Evolutionary conservation across 2,797 vertebrate genomes (phyloP).

Genomic region (Peromyscus melanophrys): DNA sequence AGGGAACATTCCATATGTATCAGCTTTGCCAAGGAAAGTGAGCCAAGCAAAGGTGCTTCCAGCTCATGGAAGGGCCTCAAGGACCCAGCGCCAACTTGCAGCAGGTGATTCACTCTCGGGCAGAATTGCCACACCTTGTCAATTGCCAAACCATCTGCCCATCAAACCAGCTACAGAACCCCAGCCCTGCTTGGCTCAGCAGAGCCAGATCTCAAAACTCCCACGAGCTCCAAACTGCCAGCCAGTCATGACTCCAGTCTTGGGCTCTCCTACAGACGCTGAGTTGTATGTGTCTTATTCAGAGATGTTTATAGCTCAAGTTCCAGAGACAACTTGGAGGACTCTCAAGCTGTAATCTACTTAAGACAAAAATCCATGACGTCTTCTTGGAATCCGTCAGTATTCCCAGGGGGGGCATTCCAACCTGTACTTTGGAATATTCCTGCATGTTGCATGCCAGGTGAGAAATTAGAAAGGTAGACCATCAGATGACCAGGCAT

Average conservation of each 20-base stretch:
- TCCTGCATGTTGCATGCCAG: conserved; percentile 85
- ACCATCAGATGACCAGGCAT: conserved; percentile 83
- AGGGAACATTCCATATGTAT: conserved; percentile 60
- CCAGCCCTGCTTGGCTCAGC: not conserved
- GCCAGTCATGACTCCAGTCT: conserved; percentile 73
- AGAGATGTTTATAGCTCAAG: conserved; percentile 79
- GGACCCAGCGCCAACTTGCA: not conserved
- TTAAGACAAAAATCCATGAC: conserved; percentile 87
- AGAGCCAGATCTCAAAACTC: conserved; percentile 16
- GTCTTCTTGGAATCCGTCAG: conserved; percentile 85
- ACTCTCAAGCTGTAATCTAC: conserved; percentile 77
- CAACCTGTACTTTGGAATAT: conserved; percentile 83
- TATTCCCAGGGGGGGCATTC: conserved; percentile 85
- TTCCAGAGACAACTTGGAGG: conserved; percentile 83
- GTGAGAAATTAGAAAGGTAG: conserved; percentile 86
- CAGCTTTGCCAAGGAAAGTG: conserved; percentile 49
- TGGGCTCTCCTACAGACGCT: conserved; percentile 72
- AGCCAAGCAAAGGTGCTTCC: conserved; percentile 62
- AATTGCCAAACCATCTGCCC: conserved; percentile 37
- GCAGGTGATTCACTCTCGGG: conserved; percentile 63
- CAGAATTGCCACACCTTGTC: not conserved
- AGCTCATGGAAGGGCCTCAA: not conserved
- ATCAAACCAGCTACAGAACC: not conserved
- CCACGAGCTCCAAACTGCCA: conserved; percentile 56
- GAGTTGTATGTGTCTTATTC: conserved; percentile 53